Evolutionary conservation across 2,888 invertebrate species (phyloP), one percentile per base, ranked within the genome.

Genomic region (Lordiphosa andalusiaca): DNA sequence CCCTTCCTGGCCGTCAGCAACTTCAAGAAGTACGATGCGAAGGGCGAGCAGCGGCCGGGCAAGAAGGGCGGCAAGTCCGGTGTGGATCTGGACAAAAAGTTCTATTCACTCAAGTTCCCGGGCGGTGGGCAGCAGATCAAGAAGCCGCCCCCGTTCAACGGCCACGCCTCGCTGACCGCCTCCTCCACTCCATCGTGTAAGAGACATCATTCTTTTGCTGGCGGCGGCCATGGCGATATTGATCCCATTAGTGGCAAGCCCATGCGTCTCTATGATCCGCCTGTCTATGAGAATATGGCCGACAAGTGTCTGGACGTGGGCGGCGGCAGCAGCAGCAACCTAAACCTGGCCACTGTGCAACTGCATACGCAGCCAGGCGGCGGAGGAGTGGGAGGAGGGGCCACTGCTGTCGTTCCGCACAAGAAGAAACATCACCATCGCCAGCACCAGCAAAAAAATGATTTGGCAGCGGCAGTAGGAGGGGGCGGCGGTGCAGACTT

Each of bases 251-350:
- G 66, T 51, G 80, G 77, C 68, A 76, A 71, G 58, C 70, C 85
- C 61, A 71, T 88, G 76, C 87, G 86, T 69, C 86, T 86, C 72
- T 88, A 87, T 65, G 89, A 89, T 76, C 88, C 88, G 62, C 89
- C 89, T 55, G 86, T 90, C 59, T 93, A 93, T 86, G 92, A 93
- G 86, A 93, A 93, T 84, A 88, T 93, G 53, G 93, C 92, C 40
- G 93, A 91, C 63, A 93, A 93, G 86, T 85, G 83, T 57, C 69
- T 71, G 81, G 73, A 73, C 50, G 61, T 76, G 53, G 71, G 72
- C 53, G 57, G 62, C 38, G 56, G 62, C 52, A 61, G 56, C 68
- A 67, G 69, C 73, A 74, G 64, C 62, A 53, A 52, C 41, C 46
- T 49, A 9, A 82, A 59, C 58, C 36, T 77, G 54, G 77, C 87